Evolutionary conservation across 2,797 vertebrate species (phyloP).

Genomic region (Otolemur crassicaudatus): DNA sequence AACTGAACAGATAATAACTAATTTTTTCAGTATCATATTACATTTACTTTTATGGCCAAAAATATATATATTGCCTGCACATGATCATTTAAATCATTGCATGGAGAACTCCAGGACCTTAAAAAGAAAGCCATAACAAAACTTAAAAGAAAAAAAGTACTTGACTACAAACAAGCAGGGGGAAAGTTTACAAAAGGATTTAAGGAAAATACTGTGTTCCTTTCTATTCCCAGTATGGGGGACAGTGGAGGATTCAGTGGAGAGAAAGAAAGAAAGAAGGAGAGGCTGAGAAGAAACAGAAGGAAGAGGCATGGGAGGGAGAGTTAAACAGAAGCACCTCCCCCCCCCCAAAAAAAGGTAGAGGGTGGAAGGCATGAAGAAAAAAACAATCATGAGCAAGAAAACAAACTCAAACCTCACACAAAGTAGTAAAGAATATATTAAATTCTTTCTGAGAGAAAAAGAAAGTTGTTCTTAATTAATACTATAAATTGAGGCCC

Average conservation of each 20-base stretch:
- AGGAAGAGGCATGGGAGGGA: neutral
- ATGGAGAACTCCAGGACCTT: neutral
- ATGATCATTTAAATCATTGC: neutral
- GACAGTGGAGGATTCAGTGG: neutral
- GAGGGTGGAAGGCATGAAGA: neutral
- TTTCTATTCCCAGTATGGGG: neutral
- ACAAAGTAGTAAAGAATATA: neutral
- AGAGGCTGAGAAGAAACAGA: neutral
- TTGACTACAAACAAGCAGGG: neutral
- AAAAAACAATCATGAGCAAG: neutral
- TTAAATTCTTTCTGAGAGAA: neutral
- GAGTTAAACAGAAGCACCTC: neutral
- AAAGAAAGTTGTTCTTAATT: slow-evolving; percentile 74
- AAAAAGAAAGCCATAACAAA: neutral
- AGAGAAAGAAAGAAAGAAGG: neutral
- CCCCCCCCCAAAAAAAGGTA: neutral
- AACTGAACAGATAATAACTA: slow-evolving; percentile 26
- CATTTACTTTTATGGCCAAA: neutral
- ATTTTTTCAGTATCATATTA: neutral
- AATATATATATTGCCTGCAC: neutral
- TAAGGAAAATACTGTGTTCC: neutral
- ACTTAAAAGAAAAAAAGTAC: neutral
- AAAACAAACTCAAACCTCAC: slow-evolving; percentile 48
- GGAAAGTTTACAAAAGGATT: neutral
- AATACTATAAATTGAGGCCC: slow-evolving; percentile 72